Evolutionary conservation across 2,888 invertebrate species (phyloP), one percentile per base, ranked within the genome.

Genomic region (Eulithis prunata): DNA sequence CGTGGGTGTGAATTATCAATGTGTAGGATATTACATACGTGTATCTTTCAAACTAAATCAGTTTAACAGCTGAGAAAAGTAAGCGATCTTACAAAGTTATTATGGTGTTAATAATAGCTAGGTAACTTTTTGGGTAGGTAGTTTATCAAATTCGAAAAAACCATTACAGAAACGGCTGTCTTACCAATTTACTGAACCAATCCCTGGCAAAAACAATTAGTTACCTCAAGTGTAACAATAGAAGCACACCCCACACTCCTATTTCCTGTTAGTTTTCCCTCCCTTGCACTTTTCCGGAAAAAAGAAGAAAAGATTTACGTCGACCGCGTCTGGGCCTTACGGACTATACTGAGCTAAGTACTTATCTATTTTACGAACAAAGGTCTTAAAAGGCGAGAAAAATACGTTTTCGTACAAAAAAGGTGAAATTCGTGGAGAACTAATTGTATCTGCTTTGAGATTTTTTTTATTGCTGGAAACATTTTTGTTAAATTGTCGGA

Each of bases 191-290:
- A 68, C 53, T 14, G 28, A 56, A 61, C 67, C 57, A 57, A 68
- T 62, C 38, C 62, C 64, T 58, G 64, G 69, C 81, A 82, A 85
- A 83, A 89, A 88, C 86, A 89, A 88, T 89, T 89, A 88, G 82
- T 82, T 84, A 81, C 78, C 80, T 79, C 78, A 78, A 85, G 80
- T 84, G 83, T 78, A 80, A 81, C 81, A 82, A 81, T 78, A 82
- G 81, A 83, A 85, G 78, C 79, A 77, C 75, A 75, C 79, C 79
- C 69, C 66, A 66, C 78, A 80, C 82, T 84, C 82, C 82, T 85
- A 84, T 88, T 86, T 82, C 82, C 83, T 82, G 85, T 85, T 86
- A 87, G 87, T 88, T 89, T 88, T 89, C 86, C 85, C 86, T 85
- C 81, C 79, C 85, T 85, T 87, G 87, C 86, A 87, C 86, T 87